Evolutionary conservation across 2,797 vertebrate species (phyloP).

Genomic region (Eidolon dupreanum): DNA sequence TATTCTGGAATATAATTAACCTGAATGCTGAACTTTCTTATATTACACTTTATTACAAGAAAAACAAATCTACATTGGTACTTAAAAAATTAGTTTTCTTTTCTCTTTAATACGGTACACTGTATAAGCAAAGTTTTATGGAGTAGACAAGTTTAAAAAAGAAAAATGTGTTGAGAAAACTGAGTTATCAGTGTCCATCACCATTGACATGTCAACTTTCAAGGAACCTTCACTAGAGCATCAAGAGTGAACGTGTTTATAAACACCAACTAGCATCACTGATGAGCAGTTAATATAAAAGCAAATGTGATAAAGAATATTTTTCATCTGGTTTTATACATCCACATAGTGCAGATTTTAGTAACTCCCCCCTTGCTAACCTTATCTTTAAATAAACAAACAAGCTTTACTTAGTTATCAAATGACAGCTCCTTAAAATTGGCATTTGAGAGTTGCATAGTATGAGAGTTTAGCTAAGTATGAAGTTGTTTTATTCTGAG

Average conservation of each 20-base stretch:
- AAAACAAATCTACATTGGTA: neutral
- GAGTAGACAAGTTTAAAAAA: neutral
- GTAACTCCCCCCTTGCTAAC: neutral
- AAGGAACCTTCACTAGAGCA: neutral
- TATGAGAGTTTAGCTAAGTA: neutral
- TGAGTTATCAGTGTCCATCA: neutral
- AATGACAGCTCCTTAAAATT: constrained; percentile 32
- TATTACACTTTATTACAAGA: neutral
- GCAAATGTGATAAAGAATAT: neutral
- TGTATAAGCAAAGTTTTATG: neutral
- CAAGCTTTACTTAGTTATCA: neutral
- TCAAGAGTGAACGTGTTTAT: neutral
- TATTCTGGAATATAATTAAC: neutral
- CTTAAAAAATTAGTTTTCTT: neutral
- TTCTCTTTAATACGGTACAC: neutral
- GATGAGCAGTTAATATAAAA: neutral
- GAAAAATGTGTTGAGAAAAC: neutral
- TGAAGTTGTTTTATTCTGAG: constrained; percentile 28
- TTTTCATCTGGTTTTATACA: neutral
- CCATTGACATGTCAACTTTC: neutral
- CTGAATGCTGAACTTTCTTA: neutral
- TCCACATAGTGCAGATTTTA: neutral
- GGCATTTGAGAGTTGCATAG: constrained; percentile 1
- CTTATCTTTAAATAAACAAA: neutral
- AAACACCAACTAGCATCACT: neutral